A percentile compares a stretch with the other conserved stretches of the same genome.
These are phyloP conservation scores for Halesus radiatus DNA, from an alignment of 1,140 invertebrate genomes.

Conservation along the genomic window DNA sequence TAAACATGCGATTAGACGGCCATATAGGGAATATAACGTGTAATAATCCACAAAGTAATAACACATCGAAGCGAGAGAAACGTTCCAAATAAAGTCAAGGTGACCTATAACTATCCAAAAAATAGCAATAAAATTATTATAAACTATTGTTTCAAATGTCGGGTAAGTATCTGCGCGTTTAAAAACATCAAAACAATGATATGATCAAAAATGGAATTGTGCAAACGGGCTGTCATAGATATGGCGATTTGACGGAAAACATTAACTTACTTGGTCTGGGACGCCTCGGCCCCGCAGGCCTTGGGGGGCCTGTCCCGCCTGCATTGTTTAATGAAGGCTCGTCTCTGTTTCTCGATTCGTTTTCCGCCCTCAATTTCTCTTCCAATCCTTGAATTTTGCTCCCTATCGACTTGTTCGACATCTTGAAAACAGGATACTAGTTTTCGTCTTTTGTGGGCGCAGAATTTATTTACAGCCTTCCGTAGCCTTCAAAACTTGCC, in stretches of 20 bases:
- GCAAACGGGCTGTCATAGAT: slow-evolving; percentile 25
- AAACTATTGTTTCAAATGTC: background rate
- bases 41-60: background rate
- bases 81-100: slow-evolving; percentile 47
- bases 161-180: background rate
- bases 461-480: slow-evolving; percentile 46
- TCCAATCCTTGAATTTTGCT: slow-evolving; percentile 77
- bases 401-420: slow-evolving; percentile 65
- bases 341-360: slow-evolving; percentile 66
- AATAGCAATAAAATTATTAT: background rate
- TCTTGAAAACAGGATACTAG: slow-evolving; percentile 36
- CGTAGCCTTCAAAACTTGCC: slow-evolving; percentile 45
- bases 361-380: slow-evolving; percentile 76
- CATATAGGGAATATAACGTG: background rate
- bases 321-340: slow-evolving; percentile 31
- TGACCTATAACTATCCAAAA: slow-evolving; percentile 36
- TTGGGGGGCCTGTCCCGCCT: slow-evolving; percentile 28
- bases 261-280: slow-evolving; percentile 40
- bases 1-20: background rate
- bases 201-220: slow-evolving; percentile 16
- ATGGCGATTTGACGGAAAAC: slow-evolving; percentile 32
- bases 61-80: background rate
- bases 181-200: slow-evolving; percentile 16
- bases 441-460: slow-evolving; percentile 15
- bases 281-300: slow-evolving; percentile 16